A percentile compares a stretch with the other conserved stretches of the same genome.
These are phyloP conservation scores for Prionailurus viverrinus DNA, from an alignment of 2,113 vertebrate species.

Conservation along the genomic window DNA sequence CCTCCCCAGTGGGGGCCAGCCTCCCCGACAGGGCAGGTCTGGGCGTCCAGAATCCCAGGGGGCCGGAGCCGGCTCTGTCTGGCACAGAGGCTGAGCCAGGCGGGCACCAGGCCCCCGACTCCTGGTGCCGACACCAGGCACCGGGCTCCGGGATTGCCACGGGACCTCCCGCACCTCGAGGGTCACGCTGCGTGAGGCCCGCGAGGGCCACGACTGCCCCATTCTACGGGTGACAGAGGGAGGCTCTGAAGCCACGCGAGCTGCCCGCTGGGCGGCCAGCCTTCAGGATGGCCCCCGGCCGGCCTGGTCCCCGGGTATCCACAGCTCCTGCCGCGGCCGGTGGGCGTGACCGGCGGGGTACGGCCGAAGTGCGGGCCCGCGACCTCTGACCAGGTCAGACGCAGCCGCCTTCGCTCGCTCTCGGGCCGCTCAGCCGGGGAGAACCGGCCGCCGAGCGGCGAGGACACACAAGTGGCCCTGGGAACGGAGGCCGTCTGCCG, in stretches of 20 bases:
- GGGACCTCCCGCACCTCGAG: not conserved
- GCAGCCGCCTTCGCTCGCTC: fast-evolving
- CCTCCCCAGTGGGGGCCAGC: not conserved
- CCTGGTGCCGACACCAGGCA: too few species aligned
- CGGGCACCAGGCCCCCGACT: not conserved
- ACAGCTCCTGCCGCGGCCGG: fast-evolving
- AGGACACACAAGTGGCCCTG: too few species aligned
- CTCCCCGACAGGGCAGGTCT: not conserved
- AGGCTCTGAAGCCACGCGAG: not conserved
- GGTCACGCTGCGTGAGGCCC: not conserved
- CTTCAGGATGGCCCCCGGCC: not conserved
- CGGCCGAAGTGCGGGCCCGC: fast-evolving
- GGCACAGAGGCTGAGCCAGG: not conserved
- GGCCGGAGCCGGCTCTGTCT: fast-evolving
- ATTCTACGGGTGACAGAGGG: not conserved
- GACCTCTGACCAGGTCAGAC: not conserved
- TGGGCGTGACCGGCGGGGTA: not conserved
- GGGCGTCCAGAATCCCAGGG: not conserved
- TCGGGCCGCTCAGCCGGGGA: not conserved
- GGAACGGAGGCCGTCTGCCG: not conserved
- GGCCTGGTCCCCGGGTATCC: not conserved
- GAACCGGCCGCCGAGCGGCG: not conserved
- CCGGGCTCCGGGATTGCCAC: not conserved
- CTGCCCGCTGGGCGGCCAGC: not conserved
- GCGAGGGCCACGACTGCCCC: not conserved